These are phyloP conservation scores for Ammospiza nelsoni DNA, from an alignment of 2,113 vertebrate species.

Conservation along the genomic window DNA sequence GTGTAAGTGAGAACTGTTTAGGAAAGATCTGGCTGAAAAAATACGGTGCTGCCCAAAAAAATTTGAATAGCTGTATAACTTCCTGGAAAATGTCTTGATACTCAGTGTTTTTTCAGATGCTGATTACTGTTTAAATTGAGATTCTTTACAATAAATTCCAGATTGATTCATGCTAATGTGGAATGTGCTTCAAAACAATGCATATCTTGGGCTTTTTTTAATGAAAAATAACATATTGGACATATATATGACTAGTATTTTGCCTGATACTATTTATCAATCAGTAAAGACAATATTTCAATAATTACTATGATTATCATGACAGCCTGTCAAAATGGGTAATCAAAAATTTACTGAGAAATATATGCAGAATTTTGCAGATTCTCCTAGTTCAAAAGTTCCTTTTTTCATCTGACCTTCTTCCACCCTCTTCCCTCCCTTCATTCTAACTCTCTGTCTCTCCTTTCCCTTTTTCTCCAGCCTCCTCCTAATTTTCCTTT, in stretches of 20 bases:
- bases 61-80: not conserved
- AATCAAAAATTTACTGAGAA: not conserved
- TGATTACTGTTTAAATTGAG: not conserved
- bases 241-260: not conserved
- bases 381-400: not conserved
- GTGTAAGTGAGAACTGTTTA: not conserved
- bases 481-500: not conserved
- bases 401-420: not conserved
- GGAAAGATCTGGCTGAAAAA: fast-evolving
- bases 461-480: not conserved
- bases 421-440: not conserved
- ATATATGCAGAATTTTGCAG: not conserved
- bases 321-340: not conserved
- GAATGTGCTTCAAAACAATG: not conserved
- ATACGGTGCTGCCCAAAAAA: not conserved
- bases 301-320: not conserved
- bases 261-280: not conserved
- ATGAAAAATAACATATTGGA: not conserved
- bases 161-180: not conserved
- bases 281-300: not conserved
- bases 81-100: not conserved
- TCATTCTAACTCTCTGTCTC: not conserved
- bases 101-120: not conserved
- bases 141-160: not conserved
- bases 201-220: fast-evolving